Percentiles rank a stretch among this genome's conserved stretches.
phyloP scores from a whole-genome alignment of 2,797 vertebrate genomes.

The Typhlichthys eigenmanni region DNA sequence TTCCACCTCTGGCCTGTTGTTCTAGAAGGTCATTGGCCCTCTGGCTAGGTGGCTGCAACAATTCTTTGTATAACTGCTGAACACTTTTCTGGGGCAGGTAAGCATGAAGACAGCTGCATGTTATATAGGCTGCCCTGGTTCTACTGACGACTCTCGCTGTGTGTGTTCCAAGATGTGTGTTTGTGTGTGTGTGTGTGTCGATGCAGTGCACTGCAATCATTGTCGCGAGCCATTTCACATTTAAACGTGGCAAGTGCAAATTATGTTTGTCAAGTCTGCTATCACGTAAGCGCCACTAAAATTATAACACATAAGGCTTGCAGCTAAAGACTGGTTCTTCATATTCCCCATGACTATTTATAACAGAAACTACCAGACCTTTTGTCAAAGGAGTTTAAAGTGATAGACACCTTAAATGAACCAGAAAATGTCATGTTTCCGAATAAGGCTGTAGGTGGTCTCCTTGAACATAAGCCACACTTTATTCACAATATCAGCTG shows the following conservation, averaged over 20 bases:
- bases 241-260: constrained; percentile 21
- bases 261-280: background rate
- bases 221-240: constrained; percentile 17
- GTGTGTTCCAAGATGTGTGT: constrained; percentile 28
- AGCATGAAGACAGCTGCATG: constrained; percentile 18
- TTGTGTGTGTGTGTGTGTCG: constrained; percentile 21
- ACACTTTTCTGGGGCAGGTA: constrained; percentile 34
- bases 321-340: background rate
- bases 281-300: too few species aligned
- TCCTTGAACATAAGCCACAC: constrained; percentile 32
- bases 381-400: constrained; percentile 35
- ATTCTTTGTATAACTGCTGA: constrained; percentile 44
- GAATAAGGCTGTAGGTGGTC: constrained; percentile 57
- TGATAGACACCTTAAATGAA: constrained; percentile 64
- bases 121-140: constrained; percentile 44
- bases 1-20: constrained; percentile 45
- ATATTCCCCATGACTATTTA: constrained; percentile 19
- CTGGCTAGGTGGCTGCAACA: constrained; percentile 35
- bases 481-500: background rate
- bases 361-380: constrained; percentile 20
- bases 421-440: constrained; percentile 53
- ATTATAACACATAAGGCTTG: too few species aligned
- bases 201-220: constrained; percentile 13
- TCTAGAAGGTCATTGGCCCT: constrained; percentile 53
- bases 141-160: constrained; percentile 39